Evolutionary conservation across 2,797 vertebrate species (phyloP), one percentile per base, ranked within the genome.

Genomic region (Eulemur rubriventer): DNA sequence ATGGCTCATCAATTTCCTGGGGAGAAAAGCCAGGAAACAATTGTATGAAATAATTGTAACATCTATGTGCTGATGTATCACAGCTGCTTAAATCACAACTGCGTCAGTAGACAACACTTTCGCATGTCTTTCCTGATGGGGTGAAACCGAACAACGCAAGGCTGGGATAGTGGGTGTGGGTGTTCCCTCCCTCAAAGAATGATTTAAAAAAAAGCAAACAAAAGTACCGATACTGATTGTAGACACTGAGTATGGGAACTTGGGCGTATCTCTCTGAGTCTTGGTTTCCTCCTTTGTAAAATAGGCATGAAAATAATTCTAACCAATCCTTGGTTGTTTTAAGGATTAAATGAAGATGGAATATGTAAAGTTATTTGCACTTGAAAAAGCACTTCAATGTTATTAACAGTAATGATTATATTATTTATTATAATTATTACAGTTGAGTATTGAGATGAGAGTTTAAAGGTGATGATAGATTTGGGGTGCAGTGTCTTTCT

Each of bases 211-310:
- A 59, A 75, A 33, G 22, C 65, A 72, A 93, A 41, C 1, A 11
- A 55, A 57, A n/a, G 24, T 61, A 30, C 20, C 13, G 10, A n/a
- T 59, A 22, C 17, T 67, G 61, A 79, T 12, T 75, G 30, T 33
- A 76, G 28, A 73, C 3, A 43, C 22, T 16, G 69, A 81, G 5
- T 78, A 4, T 48, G 14, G 12, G 43, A 38, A 35, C 20, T 63
- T 65, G 35, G 41, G 52, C 38, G 24, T 48, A 17, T 69, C 65
- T 79, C 43, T 88, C 26, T 57, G 26, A 96, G 48, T 46, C 24
- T 82, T 63, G 26, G 43, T 83, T 87, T 86, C 61, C 38, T 96
- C 67, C 46, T 81, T 72, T 94, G 17, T 90, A 24, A 91, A 81
- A 73, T 16, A 22, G 22, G 43, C 48, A 80, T 61, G 33, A 72